Evolutionary conservation across 2,113 vertebrate genomes (phyloP).

Genomic region (Laticauda colubrina): DNA sequence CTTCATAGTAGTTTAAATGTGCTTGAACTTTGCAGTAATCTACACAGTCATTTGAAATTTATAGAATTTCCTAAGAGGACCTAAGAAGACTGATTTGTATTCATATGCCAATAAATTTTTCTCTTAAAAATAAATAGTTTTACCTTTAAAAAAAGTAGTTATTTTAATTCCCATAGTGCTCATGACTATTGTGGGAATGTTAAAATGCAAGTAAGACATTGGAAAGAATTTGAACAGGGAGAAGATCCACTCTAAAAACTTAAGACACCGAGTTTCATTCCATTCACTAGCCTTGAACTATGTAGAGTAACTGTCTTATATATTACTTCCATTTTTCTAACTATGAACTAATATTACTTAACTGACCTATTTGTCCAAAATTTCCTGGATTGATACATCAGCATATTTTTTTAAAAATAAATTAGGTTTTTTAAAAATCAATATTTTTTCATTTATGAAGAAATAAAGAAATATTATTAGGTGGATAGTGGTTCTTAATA

Average conservation of each 20-base stretch:
- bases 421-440: neutral
- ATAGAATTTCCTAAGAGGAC: neutral
- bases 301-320: neutral
- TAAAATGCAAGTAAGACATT: neutral
- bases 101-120: neutral
- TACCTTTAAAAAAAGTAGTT: neutral
- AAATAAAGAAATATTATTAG: neutral
- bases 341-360: neutral
- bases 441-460: neutral
- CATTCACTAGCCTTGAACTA: slow-evolving; percentile 17
- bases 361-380: neutral
- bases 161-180: neutral
- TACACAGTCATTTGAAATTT: neutral
- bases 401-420: neutral
- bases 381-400: neutral
- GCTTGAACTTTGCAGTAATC: neutral
- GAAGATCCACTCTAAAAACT: neutral
- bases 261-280: neutral
- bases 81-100: neutral
- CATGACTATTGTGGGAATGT: neutral
- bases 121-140: neutral
- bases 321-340: neutral
- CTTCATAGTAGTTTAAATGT: neutral
- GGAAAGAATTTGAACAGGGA: neutral
- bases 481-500: neutral